Base-by-base conservation (phyloP, 2,888 invertebrate genomes). In the Thecocarcelia acutangulata region DNA sequence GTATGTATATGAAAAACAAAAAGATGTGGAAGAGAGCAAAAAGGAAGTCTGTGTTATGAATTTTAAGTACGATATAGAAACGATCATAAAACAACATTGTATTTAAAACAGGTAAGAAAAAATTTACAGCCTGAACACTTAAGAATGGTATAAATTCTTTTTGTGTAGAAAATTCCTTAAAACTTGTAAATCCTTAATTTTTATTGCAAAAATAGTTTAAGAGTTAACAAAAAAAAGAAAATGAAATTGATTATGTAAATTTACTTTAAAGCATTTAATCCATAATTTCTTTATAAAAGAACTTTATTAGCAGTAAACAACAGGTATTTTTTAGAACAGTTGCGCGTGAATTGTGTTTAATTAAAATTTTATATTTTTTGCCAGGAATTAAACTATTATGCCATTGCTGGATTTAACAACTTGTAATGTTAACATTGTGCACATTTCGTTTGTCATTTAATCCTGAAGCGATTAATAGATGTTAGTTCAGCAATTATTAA, bases 41-140 rank as follows among this genome's bases (percentile, higher is more conserved):
- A 74, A 75, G 82, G 82, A 83, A 79, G 75, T 79, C 37, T 83
- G 66, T 83, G 72, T 69, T 80, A 68, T 80, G 83, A 75, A 83
- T 79, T 79, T 83, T 75, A 83, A 80, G 46, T 63, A 66, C 15
- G 68, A 66, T 56, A 9, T 33, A 52, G 17, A 68, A 61, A 63
- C 59, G 13, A 28, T 63, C 21, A 54, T 52, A 42, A 19, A 40
- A 40, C 21, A 61, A 50, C 13, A 61, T 19, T 0, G 19, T 59
- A 44, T 33, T 63, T 11, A 50, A 72, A 3, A 64, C 81, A 73
- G 81, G 81, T 77, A 76, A 73, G 59, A 58, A 40, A 72, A 48
- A 58, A 59, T 37, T 70, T 61, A 69, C 28, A 56, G 48, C 44
- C 52, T 11, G 24, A 24, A 17, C 15, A 1, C 24, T 28, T 12